phyloP scores from a whole-genome alignment of 1,140 invertebrate species.

The Microvelia longipes region DNA sequence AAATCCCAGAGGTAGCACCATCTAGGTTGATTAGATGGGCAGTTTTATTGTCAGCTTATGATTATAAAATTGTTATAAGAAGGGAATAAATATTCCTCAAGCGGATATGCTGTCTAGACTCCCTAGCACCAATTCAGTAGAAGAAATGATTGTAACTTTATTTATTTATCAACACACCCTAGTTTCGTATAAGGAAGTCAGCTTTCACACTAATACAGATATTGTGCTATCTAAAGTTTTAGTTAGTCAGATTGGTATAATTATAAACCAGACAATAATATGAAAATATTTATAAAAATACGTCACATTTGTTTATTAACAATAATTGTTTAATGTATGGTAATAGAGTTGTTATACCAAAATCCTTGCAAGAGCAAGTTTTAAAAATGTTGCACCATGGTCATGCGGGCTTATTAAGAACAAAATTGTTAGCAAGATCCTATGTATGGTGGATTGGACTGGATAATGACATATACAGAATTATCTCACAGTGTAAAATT shows the following conservation, averaged over 20 bases:
- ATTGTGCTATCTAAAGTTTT: background rate
- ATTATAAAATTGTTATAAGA: slow-evolving; percentile 15
- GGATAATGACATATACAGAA: background rate
- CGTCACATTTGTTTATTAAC: background rate
- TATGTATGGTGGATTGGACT: background rate
- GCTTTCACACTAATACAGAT: background rate
- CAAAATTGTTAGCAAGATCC: background rate
- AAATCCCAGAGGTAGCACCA: slow-evolving; percentile 25
- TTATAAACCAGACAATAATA: background rate
- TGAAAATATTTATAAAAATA: background rate
- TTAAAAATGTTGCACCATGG: background rate
- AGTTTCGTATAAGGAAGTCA: background rate
- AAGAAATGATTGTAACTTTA: background rate
- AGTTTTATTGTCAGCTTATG: slow-evolving; percentile 14
- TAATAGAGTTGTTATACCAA: background rate
- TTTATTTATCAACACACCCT: background rate
- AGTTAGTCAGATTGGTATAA: background rate
- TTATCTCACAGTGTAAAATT: background rate
- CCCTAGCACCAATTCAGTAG: background rate
- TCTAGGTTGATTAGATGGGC: slow-evolving; percentile 14
- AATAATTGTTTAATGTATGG: background rate
- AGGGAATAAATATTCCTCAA: slow-evolving; percentile 9
- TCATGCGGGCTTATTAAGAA: background rate
- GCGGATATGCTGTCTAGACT: slow-evolving; percentile 7
- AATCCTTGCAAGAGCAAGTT: background rate